phyloP scores from a whole-genome alignment of 2,113 vertebrate species.

The Gavialis gangeticus region DNA sequence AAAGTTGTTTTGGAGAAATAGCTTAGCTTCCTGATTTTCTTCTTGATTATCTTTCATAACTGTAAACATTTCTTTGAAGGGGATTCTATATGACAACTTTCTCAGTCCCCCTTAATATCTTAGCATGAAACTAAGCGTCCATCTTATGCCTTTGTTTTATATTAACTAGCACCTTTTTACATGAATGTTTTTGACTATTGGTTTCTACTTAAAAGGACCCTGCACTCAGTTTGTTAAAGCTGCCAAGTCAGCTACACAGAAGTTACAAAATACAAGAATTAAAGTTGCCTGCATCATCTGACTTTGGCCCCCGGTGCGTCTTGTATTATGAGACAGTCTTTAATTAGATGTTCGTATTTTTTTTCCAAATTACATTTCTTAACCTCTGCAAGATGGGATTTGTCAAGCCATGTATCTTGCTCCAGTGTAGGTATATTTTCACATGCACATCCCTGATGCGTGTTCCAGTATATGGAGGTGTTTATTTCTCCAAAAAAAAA shows the following conservation, averaged over 20 bases:
- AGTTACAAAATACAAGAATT: background rate
- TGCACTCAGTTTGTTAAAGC: background rate
- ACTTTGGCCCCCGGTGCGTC: background rate
- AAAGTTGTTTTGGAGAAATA: background rate
- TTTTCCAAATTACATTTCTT: accelerated
- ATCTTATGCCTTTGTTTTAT: background rate
- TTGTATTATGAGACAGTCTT: background rate
- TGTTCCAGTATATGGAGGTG: too few species aligned
- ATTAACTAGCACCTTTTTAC: background rate
- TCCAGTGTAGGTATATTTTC: background rate
- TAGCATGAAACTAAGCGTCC: background rate
- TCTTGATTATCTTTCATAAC: slow-evolving; percentile 4
- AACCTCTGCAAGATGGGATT: background rate
- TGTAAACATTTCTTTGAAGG: slow-evolving; percentile 30
- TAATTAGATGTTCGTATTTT: background rate
- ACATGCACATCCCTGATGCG: background rate
- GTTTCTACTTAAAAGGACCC: background rate
- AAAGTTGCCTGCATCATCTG: background rate
- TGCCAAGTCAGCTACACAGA: background rate
- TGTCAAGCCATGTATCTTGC: background rate
- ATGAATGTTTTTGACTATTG: background rate
- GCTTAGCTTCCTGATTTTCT: background rate
- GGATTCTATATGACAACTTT: slow-evolving; percentile 9
- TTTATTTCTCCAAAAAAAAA: too few species aligned
- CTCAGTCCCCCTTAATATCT: background rate